Conservation (phyloP, 2,797 vertebrate species). For the Siniperca undulata region DNA sequence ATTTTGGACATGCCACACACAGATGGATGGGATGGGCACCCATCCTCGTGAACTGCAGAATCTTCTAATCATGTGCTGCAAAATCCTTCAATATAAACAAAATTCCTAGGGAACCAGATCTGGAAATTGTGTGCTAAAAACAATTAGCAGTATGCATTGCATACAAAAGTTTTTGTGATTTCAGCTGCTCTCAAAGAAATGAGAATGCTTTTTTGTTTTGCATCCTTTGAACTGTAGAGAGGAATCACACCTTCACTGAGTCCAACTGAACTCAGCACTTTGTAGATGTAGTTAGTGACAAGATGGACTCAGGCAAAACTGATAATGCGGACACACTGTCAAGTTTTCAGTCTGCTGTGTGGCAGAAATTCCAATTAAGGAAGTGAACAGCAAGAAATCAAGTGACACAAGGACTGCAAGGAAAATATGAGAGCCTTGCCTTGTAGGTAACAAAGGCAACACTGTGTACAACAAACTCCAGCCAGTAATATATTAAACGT, state of each 20-base stretch:
- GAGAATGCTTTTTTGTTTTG: background rate
- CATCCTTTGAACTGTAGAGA: constrained; percentile 33
- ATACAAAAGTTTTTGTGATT: constrained; percentile 2
- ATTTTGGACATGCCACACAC: constrained; percentile 2
- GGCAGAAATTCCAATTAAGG: constrained; percentile 74
- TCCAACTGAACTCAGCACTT: constrained; percentile 37
- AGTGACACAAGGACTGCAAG: constrained; percentile 49
- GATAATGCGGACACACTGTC: constrained; percentile 53
- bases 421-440: constrained; percentile 21
- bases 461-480: constrained; percentile 12
- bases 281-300: constrained; percentile 55
- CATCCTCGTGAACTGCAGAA: background rate
- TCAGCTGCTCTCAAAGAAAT: constrained; percentile 3
- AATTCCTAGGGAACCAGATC: background rate
- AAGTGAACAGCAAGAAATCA: constrained; percentile 53
- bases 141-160: constrained; percentile 3
- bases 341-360: constrained; percentile 60
- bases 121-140: constrained; percentile 20
- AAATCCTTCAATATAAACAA: constrained; percentile 3
- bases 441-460: constrained; percentile 51
- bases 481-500: background rate
- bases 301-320: constrained; percentile 57
- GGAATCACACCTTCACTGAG: constrained; percentile 49
- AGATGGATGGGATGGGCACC: background rate
- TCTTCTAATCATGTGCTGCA: background rate